Evolutionary conservation across 2,797 vertebrate species (phyloP), one percentile per base, ranked within the genome.

Genomic region (Phoxinus dragarum): DNA sequence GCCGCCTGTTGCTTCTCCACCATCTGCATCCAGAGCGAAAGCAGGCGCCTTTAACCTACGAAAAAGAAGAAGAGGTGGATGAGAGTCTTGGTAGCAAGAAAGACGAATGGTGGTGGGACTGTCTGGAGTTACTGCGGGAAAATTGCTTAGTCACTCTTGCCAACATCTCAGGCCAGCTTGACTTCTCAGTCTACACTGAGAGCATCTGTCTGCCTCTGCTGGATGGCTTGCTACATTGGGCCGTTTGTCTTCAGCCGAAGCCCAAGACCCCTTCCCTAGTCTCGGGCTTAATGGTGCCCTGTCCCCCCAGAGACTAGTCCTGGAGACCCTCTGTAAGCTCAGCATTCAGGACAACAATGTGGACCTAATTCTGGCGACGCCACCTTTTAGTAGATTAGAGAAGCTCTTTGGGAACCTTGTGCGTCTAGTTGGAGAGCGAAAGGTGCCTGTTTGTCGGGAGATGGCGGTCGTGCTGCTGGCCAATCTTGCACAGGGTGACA

Each of bases 51-150:
- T 97, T 99, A 88, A 99, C 98, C 73, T 99, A 99, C 0, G 98
- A 99, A 94, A 99, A 99, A 78, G 98, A 99, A 81, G 98, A 98
- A 93, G 98, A 99, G 84, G 96, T 97, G 80, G 98, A 99, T 66
- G 97, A 98, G 90, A 97, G 97, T 68, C 92, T 97, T 92, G 97
- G 96, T 92, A 97, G 97, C 93, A 95, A 96, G 93, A 96, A 96
- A 92, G 97, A 98, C n/a, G 98, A 99, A 91, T 99, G 98, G 98
- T 99, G 98, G 98, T 99, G 98, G 98, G 98, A 99, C 96, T 99
- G 98, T 94, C 94, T 99, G 96, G 98, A 98, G 93, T 96, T 98
- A 92, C 96, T 99, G 89, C 96, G 98, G 84, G 98, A 99, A 92
- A 99, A 99, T 91, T 98, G 98, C 1, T 92, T 99, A 94, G 98